phyloP scores from a whole-genome alignment of 2,888 invertebrate genomes.

The Acanthosoma haemorrhoidale region DNA sequence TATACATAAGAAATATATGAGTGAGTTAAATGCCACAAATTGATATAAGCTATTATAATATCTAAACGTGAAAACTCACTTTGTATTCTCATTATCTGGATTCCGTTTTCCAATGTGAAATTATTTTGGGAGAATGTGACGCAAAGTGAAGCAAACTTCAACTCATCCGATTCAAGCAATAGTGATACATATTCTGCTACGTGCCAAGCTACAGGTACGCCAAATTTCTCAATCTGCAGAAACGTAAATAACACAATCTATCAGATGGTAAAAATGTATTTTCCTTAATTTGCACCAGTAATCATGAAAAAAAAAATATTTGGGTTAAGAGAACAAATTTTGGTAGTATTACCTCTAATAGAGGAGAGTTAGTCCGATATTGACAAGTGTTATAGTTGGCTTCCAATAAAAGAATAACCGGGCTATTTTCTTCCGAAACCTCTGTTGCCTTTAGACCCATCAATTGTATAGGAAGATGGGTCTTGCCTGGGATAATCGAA shows the following conservation, averaged over 20 bases:
- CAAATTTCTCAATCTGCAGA: conserved; percentile 69
- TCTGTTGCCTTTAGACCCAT: conserved; percentile 43
- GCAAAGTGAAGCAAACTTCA: conserved; percentile 65
- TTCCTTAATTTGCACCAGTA: no score
- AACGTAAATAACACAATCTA: no score
- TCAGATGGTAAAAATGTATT: no score
- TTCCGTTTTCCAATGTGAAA: conserved; percentile 69
- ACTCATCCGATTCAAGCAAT: conserved; percentile 70
- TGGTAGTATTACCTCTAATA: conserved; percentile 30
- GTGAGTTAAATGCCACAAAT: no score
- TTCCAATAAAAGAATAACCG: conserved; percentile 47
- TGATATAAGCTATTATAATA: no score
- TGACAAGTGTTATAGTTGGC: conserved; percentile 42
- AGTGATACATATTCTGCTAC: conserved; percentile 67
- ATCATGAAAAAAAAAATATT: background rate
- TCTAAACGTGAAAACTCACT: conserved; percentile 56
- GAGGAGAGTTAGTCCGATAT: conserved; percentile 24
- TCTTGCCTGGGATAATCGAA: conserved; percentile 45
- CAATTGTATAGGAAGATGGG: conserved; percentile 47
- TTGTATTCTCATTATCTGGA: conserved; percentile 69
- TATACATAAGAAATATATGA: background rate
- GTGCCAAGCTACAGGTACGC: conserved; percentile 74
- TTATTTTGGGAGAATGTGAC: conserved; percentile 65
- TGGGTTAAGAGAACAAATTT: background rate
- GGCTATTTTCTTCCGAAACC: conserved; percentile 32